A percentile compares a stretch with the other conserved stretches of the same genome.
Evolutionary conservation across 1,140 invertebrate species (phyloP).

Genomic region (Cotesia glomerata): DNA sequence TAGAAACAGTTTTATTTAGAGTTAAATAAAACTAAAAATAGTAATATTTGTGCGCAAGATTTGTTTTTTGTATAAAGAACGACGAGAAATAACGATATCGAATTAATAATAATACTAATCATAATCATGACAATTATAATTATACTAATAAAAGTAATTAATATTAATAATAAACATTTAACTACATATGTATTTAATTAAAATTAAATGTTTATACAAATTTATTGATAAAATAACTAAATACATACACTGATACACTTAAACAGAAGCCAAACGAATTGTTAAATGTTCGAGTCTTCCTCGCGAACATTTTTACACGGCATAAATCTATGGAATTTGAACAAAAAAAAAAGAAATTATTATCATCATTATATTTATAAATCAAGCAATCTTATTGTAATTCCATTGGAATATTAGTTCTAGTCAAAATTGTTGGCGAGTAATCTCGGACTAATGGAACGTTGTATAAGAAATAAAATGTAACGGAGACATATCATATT

Average conservation of each 20-base stretch:
- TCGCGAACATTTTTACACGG: slow-evolving; percentile 34
- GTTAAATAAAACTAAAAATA: slow-evolving; percentile 13
- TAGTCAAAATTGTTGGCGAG: slow-evolving; percentile 45
- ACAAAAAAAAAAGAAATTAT: neutral
- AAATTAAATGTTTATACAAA: slow-evolving; percentile 51
- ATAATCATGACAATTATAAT: neutral
- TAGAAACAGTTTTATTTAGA: slow-evolving; percentile 27
- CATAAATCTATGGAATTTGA: slow-evolving; percentile 11
- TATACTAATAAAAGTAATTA: neutral
- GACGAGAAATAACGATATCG: slow-evolving; percentile 28
- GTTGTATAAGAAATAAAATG: slow-evolving; percentile 48
- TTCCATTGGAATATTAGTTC: slow-evolving; percentile 35
- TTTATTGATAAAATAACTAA: slow-evolving; percentile 16
- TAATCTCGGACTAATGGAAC: slow-evolving; percentile 50
- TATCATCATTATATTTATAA: slow-evolving; percentile 12
- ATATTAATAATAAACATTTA: slow-evolving; percentile 24
- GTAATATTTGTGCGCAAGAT: slow-evolving; percentile 21
- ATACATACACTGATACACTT: neutral
- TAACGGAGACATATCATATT: slow-evolving; percentile 62
- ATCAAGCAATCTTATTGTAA: neutral
- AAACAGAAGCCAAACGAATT: slow-evolving; percentile 58
- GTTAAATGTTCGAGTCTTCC: slow-evolving; percentile 56
- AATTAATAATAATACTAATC: neutral
- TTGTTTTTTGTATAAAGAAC: slow-evolving; percentile 51
- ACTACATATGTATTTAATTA: slow-evolving; percentile 46